A percentile compares a stretch with the other conserved stretches of the same genome.
Conservation (phyloP, 2,888 invertebrate species). For the Megalurothrips usitatus region DNA sequence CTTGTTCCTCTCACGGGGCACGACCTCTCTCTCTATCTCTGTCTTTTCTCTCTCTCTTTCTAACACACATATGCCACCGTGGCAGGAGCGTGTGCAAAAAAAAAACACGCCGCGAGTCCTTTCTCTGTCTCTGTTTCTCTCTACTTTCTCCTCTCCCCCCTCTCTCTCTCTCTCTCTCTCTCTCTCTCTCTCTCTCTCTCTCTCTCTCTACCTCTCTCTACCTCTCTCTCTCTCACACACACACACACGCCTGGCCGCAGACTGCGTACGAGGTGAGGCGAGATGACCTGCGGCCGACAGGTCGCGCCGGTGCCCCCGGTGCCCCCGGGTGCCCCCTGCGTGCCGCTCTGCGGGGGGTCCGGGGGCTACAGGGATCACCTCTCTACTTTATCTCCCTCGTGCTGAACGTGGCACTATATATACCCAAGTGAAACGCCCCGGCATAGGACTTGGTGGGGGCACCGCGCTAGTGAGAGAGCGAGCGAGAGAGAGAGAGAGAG, state of each 20-base stretch:
- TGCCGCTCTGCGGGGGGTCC: not conserved
- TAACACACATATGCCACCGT: too few relatives aligned
- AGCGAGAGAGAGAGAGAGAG: too few relatives aligned
- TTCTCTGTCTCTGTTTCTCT: not conserved
- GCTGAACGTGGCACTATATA: not conserved
- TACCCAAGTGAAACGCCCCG: not conserved
- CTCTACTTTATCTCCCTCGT: constrained; percentile 2
- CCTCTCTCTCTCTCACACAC: not conserved
- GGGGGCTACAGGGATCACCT: not conserved
- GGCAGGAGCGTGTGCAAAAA: too few relatives aligned
- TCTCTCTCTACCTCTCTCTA: not conserved
- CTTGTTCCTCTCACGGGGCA: too few relatives aligned
- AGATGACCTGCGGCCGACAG: not conserved
- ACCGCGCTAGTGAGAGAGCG: too few relatives aligned
- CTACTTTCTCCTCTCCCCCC: not conserved
- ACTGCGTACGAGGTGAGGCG: too few relatives aligned
- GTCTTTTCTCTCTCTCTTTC: too few relatives aligned
- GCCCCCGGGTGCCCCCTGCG: not conserved
- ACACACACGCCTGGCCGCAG: too few relatives aligned
- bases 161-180: not conserved
- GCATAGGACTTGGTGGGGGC: not conserved
- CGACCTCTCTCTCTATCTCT: too few relatives aligned
- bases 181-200: not conserved
- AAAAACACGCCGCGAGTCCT: too few relatives aligned
- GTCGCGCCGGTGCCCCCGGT: not conserved